A percentile compares a stretch with the other conserved stretches of the same genome.
Conservation (phyloP, 2,797 vertebrate species). For the Cirrhinus molitorella region DNA sequence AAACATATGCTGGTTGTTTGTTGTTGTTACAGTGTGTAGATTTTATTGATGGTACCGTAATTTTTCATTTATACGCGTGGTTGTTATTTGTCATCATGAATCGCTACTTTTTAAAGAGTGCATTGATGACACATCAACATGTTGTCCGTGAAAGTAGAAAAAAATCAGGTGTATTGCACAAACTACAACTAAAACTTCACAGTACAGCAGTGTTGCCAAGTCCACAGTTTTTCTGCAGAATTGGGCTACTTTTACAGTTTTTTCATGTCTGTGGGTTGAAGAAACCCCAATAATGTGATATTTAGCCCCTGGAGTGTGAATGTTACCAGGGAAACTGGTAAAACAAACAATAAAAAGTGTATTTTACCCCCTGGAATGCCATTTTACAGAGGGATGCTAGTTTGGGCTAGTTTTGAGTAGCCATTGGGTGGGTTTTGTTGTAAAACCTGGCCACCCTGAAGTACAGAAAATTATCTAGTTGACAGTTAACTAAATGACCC, state of each 20-base stretch:
- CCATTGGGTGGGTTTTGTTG: too few relatives aligned
- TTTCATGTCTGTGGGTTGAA: too few relatives aligned
- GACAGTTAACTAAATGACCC: background rate
- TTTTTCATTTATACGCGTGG: background rate
- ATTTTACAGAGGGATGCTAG: too few relatives aligned
- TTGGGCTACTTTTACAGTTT: too few relatives aligned
- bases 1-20: slow-evolving; percentile 17
- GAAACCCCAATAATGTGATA: too few relatives aligned
- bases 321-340: too few relatives aligned
- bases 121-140: background rate
- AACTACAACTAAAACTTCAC: background rate
- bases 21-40: background rate
- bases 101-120: background rate
- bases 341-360: too few relatives aligned
- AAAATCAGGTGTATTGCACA: background rate
- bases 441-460: background rate
- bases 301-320: too few relatives aligned
- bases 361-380: too few relatives aligned
- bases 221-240: too few relatives aligned
- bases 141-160: background rate
- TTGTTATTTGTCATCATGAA: background rate
- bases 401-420: too few relatives aligned
- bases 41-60: background rate
- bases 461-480: background rate
- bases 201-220: too few relatives aligned